These are phyloP conservation scores for Gymnogyps californianus DNA, from an alignment of 2,113 vertebrate species.

Conservation along the genomic window DNA sequence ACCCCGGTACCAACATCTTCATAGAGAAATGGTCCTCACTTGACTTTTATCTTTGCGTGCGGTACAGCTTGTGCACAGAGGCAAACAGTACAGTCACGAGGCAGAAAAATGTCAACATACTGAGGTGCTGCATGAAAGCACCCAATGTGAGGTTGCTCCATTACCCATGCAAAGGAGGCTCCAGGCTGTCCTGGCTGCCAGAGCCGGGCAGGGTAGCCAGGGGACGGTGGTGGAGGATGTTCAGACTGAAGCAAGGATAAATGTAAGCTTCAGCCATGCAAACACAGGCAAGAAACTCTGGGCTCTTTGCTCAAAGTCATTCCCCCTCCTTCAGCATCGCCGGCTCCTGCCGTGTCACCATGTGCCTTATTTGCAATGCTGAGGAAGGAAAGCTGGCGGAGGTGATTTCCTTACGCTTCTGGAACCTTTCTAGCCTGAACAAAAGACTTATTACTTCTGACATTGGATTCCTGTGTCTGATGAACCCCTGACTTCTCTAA, in stretches of 20 bases:
- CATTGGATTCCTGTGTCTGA: neutral
- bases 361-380: neutral
- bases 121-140: neutral
- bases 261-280: neutral
- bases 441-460: conserved; percentile 23
- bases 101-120: neutral
- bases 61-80: neutral
- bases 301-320: neutral
- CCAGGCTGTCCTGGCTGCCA: neutral
- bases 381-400: neutral
- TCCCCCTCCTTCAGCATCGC: neutral
- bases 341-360: neutral
- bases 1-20: neutral
- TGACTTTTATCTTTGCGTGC: neutral
- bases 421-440: neutral
- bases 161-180: neutral
- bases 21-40: neutral
- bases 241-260: neutral
- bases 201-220: neutral
- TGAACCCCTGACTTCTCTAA: neutral
- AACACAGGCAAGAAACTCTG: neutral
- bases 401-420: neutral
- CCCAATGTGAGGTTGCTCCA: neutral
- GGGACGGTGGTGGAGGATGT: neutral
- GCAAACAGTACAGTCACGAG: neutral